Base-by-base conservation (phyloP, 2,113 vertebrate genomes). In the Tragelaphus strepsiceros region DNA sequence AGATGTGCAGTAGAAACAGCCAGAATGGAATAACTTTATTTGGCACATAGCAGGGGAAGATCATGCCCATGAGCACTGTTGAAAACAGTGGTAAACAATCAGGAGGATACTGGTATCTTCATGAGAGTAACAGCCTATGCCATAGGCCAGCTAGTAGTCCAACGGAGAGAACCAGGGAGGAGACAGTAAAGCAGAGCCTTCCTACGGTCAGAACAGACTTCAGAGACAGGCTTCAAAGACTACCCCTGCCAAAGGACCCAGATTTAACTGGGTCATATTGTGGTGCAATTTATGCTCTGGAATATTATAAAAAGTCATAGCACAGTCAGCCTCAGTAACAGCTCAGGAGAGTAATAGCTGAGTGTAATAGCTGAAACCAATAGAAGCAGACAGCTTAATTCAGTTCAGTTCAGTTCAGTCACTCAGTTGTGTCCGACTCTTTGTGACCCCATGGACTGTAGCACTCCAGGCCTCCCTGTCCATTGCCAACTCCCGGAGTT, bases 401-500 rank as follows among this genome's bases (percentile, higher is more conserved):
- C n/a, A 71, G 17, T 71, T 67, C 17, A n/a, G 62, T 64, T 67
- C 64, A 71, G 64, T 71, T 71, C 17, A 35, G 64, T 71, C n/a
- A 71, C n/a, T 71, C 64, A 11, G 17, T 71, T 0, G 2, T 35
- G n/a, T 71, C 64, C 2, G 16, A 71, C 64, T 71, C n/a, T 35
- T 67, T 71, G 64, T 71, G n/a, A 71, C 17, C 4, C 32, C 17
- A 11, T 35, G 64, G 32, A 35, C 64, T 71, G 9, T 35, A 71
- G 64, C 9, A 71, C 64, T 71, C n/a, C 64, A 35, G 64, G 32
- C 9, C 64, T 71, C n/a, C n/a, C 17, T 67, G 17, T 35, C n/a
- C n/a, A 21, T 71, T 17, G 2, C n/a, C 64, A 35, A 10, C 17
- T 35, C 64, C 8, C 0, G 0, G n/a, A 21, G 17, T 35, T 35